Evolutionary conservation across 2,797 vertebrate species (phyloP).

Genomic region (Pseudopleuronectes americanus): DNA sequence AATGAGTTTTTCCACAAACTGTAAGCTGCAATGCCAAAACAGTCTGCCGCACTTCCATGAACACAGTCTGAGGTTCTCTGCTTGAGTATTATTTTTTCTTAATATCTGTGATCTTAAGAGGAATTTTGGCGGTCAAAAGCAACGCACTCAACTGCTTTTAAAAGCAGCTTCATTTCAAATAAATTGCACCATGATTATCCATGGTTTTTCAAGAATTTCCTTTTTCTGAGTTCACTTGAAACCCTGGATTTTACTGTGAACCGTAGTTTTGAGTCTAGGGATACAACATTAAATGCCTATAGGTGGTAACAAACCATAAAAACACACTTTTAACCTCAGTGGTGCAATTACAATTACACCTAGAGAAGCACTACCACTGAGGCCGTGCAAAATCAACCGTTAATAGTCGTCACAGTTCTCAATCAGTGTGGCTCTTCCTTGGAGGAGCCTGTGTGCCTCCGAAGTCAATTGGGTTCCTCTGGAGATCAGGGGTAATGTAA

Average conservation of each 20-base stretch:
- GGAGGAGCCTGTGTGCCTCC: constrained; percentile 44
- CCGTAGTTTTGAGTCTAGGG: constrained; percentile 9
- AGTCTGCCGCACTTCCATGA: constrained; percentile 43
- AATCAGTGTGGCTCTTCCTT: constrained; percentile 60
- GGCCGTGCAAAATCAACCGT: constrained; percentile 23
- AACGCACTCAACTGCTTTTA: constrained; percentile 39
- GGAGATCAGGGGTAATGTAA: constrained; percentile 76
- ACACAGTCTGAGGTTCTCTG: constrained; percentile 52
- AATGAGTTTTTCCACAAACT: constrained; percentile 31
- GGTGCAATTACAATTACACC: constrained; percentile 18
- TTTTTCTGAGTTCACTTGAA: constrained; percentile 14
- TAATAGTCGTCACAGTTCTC: constrained; percentile 68
- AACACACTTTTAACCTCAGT: not conserved
- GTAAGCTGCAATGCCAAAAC: constrained; percentile 22
- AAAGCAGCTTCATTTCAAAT: constrained; percentile 52
- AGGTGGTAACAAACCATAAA: constrained; percentile 7
- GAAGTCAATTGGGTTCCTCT: constrained; percentile 77
- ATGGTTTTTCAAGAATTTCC: constrained; percentile 59
- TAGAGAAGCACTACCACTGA: constrained; percentile 1
- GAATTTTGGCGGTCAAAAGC: constrained; percentile 54
- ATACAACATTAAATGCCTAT: not conserved
- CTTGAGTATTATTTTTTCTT: constrained; percentile 42
- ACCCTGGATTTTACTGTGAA: constrained; percentile 15
- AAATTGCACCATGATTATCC: constrained; percentile 48
- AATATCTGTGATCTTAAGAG: constrained; percentile 65